phyloP scores from a whole-genome alignment of 2,888 invertebrate species.

The Diplazon laetatorius region DNA sequence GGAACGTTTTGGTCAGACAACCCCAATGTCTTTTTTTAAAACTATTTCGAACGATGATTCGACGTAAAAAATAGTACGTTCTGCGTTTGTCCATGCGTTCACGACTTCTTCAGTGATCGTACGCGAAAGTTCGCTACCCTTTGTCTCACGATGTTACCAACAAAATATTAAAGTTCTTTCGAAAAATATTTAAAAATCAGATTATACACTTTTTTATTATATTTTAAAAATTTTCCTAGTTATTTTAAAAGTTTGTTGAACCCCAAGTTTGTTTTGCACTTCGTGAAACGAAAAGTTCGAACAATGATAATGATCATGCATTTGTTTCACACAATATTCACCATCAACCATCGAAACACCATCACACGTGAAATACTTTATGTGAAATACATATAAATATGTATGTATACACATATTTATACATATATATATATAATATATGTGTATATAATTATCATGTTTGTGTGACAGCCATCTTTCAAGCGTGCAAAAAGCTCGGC shows the following conservation, averaged over 20 bases:
- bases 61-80: neutral
- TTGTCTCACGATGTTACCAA: neutral
- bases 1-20: neutral
- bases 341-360: conserved; percentile 35
- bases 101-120: conserved; percentile 8
- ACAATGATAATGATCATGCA: conserved; percentile 35
- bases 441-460: conserved; percentile 55
- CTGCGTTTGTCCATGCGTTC: conserved; percentile 11
- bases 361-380: conserved; percentile 24
- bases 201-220: neutral
- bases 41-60: neutral
- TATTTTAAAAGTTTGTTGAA: too few species aligned
- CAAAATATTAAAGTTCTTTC: neutral
- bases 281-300: too few species aligned
- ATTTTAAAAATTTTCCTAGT: too few species aligned
- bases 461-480: conserved; percentile 70
- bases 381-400: too few species aligned
- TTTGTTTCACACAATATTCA: conserved; percentile 12
- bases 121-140: conserved; percentile 7
- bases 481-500: conserved; percentile 78
- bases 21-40: neutral
- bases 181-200: neutral
- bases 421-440: too few species aligned
- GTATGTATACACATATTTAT: too few species aligned
- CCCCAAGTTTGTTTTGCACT: too few species aligned